phyloP scores from a whole-genome alignment of 2,797 vertebrate species.

The Acridotheres tristis region DNA sequence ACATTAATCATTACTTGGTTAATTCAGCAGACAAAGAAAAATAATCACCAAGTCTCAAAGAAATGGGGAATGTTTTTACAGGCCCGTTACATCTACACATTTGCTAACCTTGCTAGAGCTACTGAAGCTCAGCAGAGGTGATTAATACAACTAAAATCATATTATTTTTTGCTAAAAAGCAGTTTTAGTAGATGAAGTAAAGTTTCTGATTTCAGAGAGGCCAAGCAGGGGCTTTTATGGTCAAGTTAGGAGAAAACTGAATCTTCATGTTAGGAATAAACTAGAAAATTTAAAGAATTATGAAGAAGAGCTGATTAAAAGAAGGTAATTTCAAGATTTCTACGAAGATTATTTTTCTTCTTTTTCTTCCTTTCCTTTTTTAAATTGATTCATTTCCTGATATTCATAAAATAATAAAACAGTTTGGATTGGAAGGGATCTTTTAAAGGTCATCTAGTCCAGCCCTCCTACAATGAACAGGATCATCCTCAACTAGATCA shows the following conservation, averaged over 20 bases:
- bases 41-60: conserved; percentile 4
- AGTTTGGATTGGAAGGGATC: not conserved
- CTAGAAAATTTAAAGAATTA: not conserved
- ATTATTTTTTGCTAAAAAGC: not conserved
- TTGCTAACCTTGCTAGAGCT: not conserved
- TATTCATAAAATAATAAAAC: not conserved
- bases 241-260: not conserved
- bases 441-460: not conserved
- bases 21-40: conserved; percentile 33
- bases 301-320: not conserved
- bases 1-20: not conserved
- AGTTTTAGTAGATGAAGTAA: not conserved
- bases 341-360: not conserved
- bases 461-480: not conserved
- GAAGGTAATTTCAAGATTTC: not conserved
- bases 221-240: not conserved
- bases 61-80: conserved; percentile 26
- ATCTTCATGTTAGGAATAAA: not conserved
- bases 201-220: not conserved
- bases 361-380: not conserved
- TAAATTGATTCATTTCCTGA: not conserved
- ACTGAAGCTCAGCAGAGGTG: not conserved
- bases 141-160: conserved; percentile 15
- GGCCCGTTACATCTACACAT: not conserved
- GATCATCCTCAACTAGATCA: not conserved